Base-by-base conservation (phyloP, 2,888 invertebrate species). In the Vesta saturnalis region DNA sequence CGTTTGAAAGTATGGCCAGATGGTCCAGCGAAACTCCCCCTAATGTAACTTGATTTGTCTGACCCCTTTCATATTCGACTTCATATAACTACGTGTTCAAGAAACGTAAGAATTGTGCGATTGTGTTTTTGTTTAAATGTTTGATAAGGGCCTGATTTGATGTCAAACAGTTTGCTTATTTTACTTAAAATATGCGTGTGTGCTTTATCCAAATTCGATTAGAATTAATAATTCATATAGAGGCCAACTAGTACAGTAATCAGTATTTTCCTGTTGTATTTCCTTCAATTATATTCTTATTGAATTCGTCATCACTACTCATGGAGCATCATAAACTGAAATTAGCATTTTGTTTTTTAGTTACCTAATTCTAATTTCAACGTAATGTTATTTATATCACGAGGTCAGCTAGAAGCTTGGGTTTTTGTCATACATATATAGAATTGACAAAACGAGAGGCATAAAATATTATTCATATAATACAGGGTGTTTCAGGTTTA, bases 31-130 rank as follows among this genome's bases (percentile, higher is more conserved):
- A 65, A 64, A 67, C 64, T 65, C 66, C 65, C 69, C 65, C 61
- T 68, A 61, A 64, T 67, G 70, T 72, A 72, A 72, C 67, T 72
- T 67, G 70, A 72, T 72, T 72, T 66, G 61, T 65, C 67, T 69
- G 69, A 69, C 72, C 72, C 72, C 64, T 69, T 69, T 62, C 59
- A 56, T 65, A 69, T 64, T 69, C 60, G 64, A 57, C 43, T 63
- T 60, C 46, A 15, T 65, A 46, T 60, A 19, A 60, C 60, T 65
- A 55, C 60, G 60, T 60, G 65, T 60, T 56, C 14, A 65, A 60
- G 43, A 35, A 60, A 60, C 35, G 55, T 55, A 65, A 39, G 39
- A 39, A 39, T 39, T 39, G 39, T 6, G 39, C 39, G 39, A 39
- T 39, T 39, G 39, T n/a, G n/a, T 39, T 39, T 12, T 39, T 39